Evolutionary conservation across 2,797 vertebrate species (phyloP).

Genomic region (Lutjanus campechanus): DNA sequence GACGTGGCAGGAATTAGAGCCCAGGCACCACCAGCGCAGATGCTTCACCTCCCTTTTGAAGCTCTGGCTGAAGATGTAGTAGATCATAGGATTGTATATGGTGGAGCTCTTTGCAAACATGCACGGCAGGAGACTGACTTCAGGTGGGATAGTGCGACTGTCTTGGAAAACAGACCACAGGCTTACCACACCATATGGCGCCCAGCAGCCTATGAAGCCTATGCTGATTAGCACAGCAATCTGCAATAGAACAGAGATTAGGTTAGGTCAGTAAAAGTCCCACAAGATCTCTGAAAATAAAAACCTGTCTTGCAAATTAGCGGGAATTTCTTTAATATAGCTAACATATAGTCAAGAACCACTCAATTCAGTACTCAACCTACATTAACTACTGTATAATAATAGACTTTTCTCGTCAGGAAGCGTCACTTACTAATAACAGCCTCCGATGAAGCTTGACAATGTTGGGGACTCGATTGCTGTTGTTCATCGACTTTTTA

Average conservation of each 20-base stretch:
- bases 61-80: slow-evolving; percentile 89
- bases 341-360: not conserved
- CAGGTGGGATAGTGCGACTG: slow-evolving; percentile 80
- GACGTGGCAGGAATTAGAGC: slow-evolving; percentile 25
- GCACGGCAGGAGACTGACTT: slow-evolving; percentile 89
- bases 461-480: slow-evolving; percentile 79
- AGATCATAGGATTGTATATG: slow-evolving; percentile 90
- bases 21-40: slow-evolving; percentile 63
- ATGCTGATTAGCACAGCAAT: slow-evolving; percentile 88
- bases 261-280: not conserved
- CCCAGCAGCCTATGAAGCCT: slow-evolving; percentile 90
- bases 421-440: slow-evolving; percentile 82
- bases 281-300: not conserved
- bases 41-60: slow-evolving; percentile 87
- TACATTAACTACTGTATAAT: not conserved
- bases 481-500: slow-evolving; percentile 79
- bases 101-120: slow-evolving; percentile 93
- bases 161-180: slow-evolving; percentile 87
- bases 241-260: slow-evolving; percentile 73
- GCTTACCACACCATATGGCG: slow-evolving; percentile 87
- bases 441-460: slow-evolving; percentile 88
- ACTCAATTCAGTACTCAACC: too few species aligned
- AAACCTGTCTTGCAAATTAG: too few species aligned
- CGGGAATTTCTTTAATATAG: not conserved
- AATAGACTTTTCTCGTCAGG: not conserved